Evolutionary conservation across 2,113 vertebrate genomes (phyloP), one percentile per base, ranked within the genome.

Genomic region (Thamnaconus septentrionalis): DNA sequence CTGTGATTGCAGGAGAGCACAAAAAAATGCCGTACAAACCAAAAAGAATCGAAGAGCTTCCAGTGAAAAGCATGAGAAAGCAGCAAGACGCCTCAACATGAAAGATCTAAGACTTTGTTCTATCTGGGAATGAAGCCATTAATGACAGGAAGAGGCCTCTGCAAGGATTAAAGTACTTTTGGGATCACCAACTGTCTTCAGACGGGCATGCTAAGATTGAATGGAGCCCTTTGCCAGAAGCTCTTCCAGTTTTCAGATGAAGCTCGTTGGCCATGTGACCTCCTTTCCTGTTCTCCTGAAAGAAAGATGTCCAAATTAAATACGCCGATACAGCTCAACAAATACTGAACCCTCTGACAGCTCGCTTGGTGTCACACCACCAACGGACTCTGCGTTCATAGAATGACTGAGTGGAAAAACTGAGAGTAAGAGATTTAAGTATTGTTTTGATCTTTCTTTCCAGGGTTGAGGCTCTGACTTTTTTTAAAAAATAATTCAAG

Each of bases 1-100:
- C 89, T 95, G 31, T 97, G 93, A 96, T 51, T 42, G 0, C 12
- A 4, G 55, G 4, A 46, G 1, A 1, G 11, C 6, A 43, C 52
- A 11, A 10, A 3, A 41, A 40, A 45, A 43, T 11, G 39, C 8
- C 47, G 18, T 31, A n/a, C 3, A 42, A 10, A 12, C 49, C 3
- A 3, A 0, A 8, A 10, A 48, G 7, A 48, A 48, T 3, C 5
- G 6, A 41, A 9, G 42, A 0, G 1, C 12, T 47, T 43, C 5
- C 9, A 12, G 68, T 40, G 41, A 31, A 44, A 73, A 53, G 39
- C 5, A 43, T 44, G 52, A 67, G 53, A 49, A 9, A 47, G 39
- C 46, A 8, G 12, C 11, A 55, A 61, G 18, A 57, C 42, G 41
- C 56, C 7, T 59, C 4, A 2, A 8, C 18, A 41, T 39, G 4